Conservation (phyloP, 1,140 invertebrate genomes). For the Nasonia longicornis region DNA sequence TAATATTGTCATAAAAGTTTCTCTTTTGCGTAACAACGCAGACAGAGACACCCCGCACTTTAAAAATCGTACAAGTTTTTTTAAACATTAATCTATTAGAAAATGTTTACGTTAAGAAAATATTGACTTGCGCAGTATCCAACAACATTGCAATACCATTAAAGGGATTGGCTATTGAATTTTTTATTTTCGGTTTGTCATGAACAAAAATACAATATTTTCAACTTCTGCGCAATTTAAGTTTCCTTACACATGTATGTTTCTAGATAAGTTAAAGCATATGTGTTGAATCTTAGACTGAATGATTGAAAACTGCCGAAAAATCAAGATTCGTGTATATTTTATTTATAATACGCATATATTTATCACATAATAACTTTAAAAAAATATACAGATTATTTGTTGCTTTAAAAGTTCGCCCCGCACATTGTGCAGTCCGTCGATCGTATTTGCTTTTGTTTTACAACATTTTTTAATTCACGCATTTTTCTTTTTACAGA, state of each 20-base stretch:
- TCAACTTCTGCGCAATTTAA: constrained; percentile 6
- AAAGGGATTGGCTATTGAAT: neutral
- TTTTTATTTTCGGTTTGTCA: neutral
- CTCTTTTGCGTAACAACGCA: constrained; percentile 15
- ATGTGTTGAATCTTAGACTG: constrained; percentile 28
- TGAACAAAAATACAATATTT: constrained; percentile 14
- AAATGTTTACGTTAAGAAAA: constrained; percentile 33
- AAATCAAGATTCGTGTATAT: constrained; percentile 25
- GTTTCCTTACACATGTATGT: constrained; percentile 24
- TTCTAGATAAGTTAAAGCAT: constrained; percentile 24
- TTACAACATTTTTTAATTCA: constrained; percentile 29
- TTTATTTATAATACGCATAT: constrained; percentile 44
- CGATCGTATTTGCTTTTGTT: constrained; percentile 36
- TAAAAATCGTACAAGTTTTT: constrained; percentile 10
- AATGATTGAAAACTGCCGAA: constrained; percentile 43
- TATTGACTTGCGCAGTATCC: constrained; percentile 11
- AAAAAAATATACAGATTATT: constrained; percentile 48
- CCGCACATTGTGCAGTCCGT: constrained; percentile 39
- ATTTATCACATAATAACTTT: constrained; percentile 47
- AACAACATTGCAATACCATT: constrained; percentile 16
- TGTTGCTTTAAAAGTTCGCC: constrained; percentile 43
- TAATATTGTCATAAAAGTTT: constrained; percentile 37
- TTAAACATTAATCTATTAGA: constrained; percentile 4
- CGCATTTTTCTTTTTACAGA: constrained; percentile 33
- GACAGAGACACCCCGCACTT: constrained; percentile 8